These are phyloP conservation scores for Diarsia dahlii DNA, from an alignment of 2,888 invertebrate genomes.

Conservation along the genomic window DNA sequence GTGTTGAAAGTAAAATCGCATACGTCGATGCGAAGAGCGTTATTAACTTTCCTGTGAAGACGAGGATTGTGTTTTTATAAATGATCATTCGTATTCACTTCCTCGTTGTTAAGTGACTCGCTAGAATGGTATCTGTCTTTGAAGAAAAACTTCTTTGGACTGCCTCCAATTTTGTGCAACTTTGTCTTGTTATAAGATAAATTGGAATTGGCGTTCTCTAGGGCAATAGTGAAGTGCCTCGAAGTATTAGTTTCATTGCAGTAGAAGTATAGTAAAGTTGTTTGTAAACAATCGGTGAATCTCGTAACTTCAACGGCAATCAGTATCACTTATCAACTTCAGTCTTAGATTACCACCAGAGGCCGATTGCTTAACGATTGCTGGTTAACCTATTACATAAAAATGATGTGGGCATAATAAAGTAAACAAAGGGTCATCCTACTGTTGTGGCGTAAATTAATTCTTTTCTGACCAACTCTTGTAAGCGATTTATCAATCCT, in stretches of 20 bases:
- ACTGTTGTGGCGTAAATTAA: constrained; percentile 24
- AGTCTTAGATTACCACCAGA: constrained; percentile 23
- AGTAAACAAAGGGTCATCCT: constrained; percentile 19
- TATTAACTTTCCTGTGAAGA: constrained; percentile 58
- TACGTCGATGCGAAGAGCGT: constrained; percentile 51
- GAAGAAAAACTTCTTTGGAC: constrained; percentile 31
- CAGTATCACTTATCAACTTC: constrained; percentile 32
- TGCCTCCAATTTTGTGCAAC: constrained; percentile 36
- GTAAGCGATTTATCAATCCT: constrained; percentile 49
- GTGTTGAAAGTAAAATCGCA: constrained; percentile 70
- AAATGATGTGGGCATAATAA: constrained; percentile 8
- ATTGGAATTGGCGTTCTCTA: constrained; percentile 20
- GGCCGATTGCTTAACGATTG: constrained; percentile 30
- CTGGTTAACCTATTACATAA: constrained; percentile 15
- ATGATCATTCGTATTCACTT: constrained; percentile 49
- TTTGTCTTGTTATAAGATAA: constrained; percentile 21
- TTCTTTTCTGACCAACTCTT: constrained; percentile 26
- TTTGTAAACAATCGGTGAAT: constrained; percentile 44
- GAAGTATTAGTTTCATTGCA: constrained; percentile 15
- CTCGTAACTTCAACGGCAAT: constrained; percentile 40
- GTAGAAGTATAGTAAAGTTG: constrained; percentile 29
- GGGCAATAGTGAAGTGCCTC: constrained; percentile 15
- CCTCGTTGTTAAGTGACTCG: constrained; percentile 44
- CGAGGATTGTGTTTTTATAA: constrained; percentile 43
- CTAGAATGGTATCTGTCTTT: constrained; percentile 23